Evolutionary conservation across 2,888 invertebrate species (phyloP), one percentile per base, ranked within the genome.

Genomic region (Chrysopilus asiliformis): DNA sequence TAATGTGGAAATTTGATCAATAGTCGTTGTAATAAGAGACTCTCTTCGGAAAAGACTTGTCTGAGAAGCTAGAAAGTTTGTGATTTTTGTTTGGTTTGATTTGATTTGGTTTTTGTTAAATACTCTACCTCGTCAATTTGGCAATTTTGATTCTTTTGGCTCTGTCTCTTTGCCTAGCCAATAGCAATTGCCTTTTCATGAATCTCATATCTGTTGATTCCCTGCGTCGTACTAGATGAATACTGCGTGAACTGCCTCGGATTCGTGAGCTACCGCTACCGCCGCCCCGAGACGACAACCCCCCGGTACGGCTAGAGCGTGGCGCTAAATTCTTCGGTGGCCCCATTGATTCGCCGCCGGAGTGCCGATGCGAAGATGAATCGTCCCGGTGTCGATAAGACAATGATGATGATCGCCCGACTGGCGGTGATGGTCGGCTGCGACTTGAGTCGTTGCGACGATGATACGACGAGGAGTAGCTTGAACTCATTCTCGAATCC

Each of bases 51-150:
- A n/a, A n/a, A n/a, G n/a, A n/a, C n/a, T n/a, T n/a, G n/a, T n/a
- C n/a, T n/a, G n/a, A n/a, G n/a, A n/a, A n/a, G n/a, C n/a, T 22
- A 22, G 10, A 22, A 22, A 8, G 10, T 22, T 22, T 22, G 7
- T 22, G 7, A 8, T 22, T 7, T 22, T 22, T 22, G 22, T 25
- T 44, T 48, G 29, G 13, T 36, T 40, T 39, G 43, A 38, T 43
- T 36, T 18, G 43, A 38, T 42, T 44, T 45, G 30, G n/a, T n/a
- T 43, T 38, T 46, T 28, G 13, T 24, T 29, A 17, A 9, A 46
- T 46, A 46, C 46, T 40, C 59, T 62, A 62, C 62, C 62, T 63
- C 58, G 61, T 58, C 48, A 63, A 46, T 42, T 55, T 57, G 50
- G 60, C 58, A 47, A 63, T 60, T 49, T 60, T 60, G 40, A 60